These are phyloP conservation scores for Cyrtonyx montezumae DNA, from an alignment of 2,113 vertebrate species.

Conservation along the genomic window DNA sequence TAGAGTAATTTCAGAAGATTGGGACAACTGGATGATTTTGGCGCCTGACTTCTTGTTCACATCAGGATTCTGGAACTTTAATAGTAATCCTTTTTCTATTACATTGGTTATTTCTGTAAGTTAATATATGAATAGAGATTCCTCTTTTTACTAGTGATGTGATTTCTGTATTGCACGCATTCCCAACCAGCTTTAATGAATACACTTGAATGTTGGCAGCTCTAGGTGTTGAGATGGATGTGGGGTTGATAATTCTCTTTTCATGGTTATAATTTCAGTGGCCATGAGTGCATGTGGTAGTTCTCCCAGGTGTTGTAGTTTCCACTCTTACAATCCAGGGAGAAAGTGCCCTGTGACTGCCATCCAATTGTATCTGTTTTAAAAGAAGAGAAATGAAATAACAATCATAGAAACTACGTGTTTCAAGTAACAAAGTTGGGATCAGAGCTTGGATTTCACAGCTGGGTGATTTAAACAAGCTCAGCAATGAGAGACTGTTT, in stretches of 20 bases:
- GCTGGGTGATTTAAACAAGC: too few species aligned
- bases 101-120: not conserved
- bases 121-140: not conserved
- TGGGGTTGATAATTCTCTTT: not conserved
- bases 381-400: not conserved
- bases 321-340: not conserved
- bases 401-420: not conserved
- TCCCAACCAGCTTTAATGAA: slow-evolving; percentile 6
- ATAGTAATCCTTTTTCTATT: slow-evolving; percentile 21
- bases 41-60: not conserved
- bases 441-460: too few species aligned
- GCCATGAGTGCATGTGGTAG: not conserved
- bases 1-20: slow-evolving; percentile 42
- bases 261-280: not conserved
- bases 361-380: not conserved
- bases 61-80: not conserved
- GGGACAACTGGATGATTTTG: not conserved
- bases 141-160: not conserved
- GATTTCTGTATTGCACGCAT: not conserved
- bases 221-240: not conserved
- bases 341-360: not conserved
- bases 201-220: slow-evolving; percentile 15
- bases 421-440: not conserved
- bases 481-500: too few species aligned
- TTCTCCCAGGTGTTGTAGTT: not conserved